phyloP scores from a whole-genome alignment of 2,113 vertebrate species.

The Crotalus horridus region DNA sequence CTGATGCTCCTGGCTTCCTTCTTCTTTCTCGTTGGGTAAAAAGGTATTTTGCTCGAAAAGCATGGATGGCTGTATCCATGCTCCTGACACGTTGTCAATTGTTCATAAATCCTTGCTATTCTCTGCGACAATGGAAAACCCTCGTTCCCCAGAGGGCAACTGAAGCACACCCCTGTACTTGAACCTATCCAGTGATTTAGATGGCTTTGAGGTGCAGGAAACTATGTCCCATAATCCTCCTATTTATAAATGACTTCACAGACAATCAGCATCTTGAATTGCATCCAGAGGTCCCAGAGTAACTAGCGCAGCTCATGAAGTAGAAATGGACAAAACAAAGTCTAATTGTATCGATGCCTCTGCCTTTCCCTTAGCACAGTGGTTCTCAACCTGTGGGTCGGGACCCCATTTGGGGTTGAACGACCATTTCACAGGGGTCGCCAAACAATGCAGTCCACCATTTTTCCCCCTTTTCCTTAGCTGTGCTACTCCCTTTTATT shows the following conservation, averaged over 20 bases:
- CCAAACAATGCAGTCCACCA: no score
- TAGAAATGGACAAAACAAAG: background rate
- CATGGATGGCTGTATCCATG: background rate
- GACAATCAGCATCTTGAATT: background rate
- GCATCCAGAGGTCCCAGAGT: background rate
- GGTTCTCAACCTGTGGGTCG: no score
- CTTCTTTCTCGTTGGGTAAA: no score
- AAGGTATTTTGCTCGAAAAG: no score
- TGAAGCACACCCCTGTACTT: background rate
- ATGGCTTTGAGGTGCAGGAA: background rate
- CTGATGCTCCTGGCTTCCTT: background rate
- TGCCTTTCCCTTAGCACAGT: background rate
- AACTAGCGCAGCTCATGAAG: background rate
- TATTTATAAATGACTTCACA: background rate
- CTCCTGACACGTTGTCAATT: background rate
- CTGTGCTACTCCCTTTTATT: no score
- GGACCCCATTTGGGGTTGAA: no score
- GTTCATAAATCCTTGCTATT: background rate
- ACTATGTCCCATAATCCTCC: background rate
- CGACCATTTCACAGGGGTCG: no score
- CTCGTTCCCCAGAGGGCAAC: background rate
- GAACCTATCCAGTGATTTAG: background rate
- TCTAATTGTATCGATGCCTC: background rate
- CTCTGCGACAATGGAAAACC: background rate
- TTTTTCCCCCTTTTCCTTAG: no score